These are phyloP conservation scores for Zaprionus vittiger DNA, from an alignment of 1,140 invertebrate species.

Conservation along the genomic window DNA sequence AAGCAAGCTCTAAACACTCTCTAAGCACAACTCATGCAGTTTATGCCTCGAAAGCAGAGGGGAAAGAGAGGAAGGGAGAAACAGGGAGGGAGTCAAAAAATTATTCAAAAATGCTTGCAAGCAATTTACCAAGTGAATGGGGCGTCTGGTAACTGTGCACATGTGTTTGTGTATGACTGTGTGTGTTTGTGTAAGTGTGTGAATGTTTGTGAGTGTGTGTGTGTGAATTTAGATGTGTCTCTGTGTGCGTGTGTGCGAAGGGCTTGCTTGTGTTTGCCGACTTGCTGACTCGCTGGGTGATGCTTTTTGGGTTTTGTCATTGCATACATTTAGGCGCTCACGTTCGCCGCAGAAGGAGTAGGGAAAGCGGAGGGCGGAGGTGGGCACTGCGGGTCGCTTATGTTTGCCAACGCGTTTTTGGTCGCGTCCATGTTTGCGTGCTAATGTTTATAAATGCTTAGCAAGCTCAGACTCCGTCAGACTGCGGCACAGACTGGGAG, in stretches of 20 bases:
- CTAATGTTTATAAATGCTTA: conserved; percentile 84
- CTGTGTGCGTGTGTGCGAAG: conserved; percentile 23
- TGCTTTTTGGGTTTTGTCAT: conserved; percentile 67
- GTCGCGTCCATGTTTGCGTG: conserved; percentile 79
- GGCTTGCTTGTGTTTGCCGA: conserved; percentile 57
- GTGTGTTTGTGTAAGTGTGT: conserved; percentile 27
- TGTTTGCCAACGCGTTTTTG: conserved; percentile 76
- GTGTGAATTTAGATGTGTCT: conserved; percentile 27
- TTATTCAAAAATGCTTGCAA: conserved; percentile 81
- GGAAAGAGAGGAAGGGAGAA: neutral
- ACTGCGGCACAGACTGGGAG: neutral
- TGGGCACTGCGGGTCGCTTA: conserved; percentile 24
- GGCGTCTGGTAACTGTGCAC: conserved; percentile 28
- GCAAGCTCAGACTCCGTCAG: conserved; percentile 43
- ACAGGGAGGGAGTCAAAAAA: conserved; percentile 40
- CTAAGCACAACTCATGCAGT: conserved; percentile 78
- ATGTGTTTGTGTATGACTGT: conserved; percentile 2
- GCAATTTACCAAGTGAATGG: conserved; percentile 62
- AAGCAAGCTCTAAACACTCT: conserved; percentile 78
- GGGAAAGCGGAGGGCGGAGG: no score
- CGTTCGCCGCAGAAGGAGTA: conserved; percentile 21
- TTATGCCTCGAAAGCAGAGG: conserved; percentile 44
- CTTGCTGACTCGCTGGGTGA: conserved; percentile 73
- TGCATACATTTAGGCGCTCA: conserved; percentile 73
- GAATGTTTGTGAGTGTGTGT: conserved; percentile 25